These are phyloP conservation scores for Paraplagusia blochii DNA, from an alignment of 2,113 vertebrate species.

Conservation along the genomic window DNA sequence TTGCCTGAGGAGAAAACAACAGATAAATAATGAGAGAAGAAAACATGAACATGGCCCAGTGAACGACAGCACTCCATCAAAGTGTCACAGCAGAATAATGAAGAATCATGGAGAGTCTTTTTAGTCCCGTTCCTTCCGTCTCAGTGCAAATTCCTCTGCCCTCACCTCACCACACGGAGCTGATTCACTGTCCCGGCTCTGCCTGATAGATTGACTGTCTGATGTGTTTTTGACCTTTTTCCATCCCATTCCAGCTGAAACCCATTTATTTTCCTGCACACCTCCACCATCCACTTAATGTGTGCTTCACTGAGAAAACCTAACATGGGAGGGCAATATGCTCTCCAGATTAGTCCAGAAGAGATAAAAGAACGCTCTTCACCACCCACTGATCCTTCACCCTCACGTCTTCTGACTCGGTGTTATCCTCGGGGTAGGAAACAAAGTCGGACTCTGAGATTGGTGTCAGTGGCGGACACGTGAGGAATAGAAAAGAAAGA, in stretches of 20 bases:
- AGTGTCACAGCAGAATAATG: too few relatives aligned
- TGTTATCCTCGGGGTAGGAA: slow-evolving; percentile 50
- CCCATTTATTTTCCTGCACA: slow-evolving; percentile 53
- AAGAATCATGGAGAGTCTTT: slow-evolving; percentile 29
- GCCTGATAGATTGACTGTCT: slow-evolving; percentile 57
- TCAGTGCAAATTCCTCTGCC: slow-evolving; percentile 19
- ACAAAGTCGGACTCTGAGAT: slow-evolving; percentile 46
- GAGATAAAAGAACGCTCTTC: slow-evolving; percentile 55
- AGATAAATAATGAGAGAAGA: too few relatives aligned
- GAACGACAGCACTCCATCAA: too few relatives aligned
- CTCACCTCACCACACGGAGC: slow-evolving; percentile 10
- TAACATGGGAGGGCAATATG: slow-evolving; percentile 56
- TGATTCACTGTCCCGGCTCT: slow-evolving; percentile 37
- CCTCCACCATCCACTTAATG: slow-evolving; percentile 36
- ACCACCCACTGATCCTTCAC: slow-evolving; percentile 13
- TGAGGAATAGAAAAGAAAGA: slow-evolving; percentile 64
- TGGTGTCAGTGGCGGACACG: slow-evolving; percentile 27
- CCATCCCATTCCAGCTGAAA: slow-evolving; percentile 46
- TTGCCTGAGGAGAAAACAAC: too few relatives aligned
- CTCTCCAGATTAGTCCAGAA: slow-evolving; percentile 47
- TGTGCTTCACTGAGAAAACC: slow-evolving; percentile 50
- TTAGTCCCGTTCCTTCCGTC: slow-evolving; percentile 15
- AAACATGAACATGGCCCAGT: too few relatives aligned
- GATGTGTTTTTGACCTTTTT: slow-evolving; percentile 60
- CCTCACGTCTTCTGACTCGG: slow-evolving; percentile 35